Percentiles rank a stretch among this genome's conserved stretches.
Evolutionary conservation across 1,140 invertebrate species (phyloP).

Genomic region (Diuraphis noxia): DNA sequence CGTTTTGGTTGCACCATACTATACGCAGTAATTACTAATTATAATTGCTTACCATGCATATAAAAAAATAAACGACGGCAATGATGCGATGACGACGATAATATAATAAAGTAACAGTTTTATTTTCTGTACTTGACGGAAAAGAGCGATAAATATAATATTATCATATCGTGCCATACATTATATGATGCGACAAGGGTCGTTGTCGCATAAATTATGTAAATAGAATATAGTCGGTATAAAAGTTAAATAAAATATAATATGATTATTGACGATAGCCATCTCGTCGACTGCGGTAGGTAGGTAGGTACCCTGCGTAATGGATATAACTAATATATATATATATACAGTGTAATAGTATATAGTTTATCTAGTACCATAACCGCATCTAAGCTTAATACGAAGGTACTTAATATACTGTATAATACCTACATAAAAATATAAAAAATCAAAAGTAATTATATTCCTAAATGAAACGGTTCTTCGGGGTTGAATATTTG

Average conservation of each 20-base stretch:
- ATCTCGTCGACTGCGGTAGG: background rate
- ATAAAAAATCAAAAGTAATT: background rate
- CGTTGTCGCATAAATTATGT: background rate
- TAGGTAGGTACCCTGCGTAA: background rate
- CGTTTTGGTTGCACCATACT: background rate
- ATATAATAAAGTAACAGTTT: background rate
- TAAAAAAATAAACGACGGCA: background rate
- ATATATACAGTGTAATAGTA: too few species aligned
- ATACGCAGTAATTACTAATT: background rate
- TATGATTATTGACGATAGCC: background rate
- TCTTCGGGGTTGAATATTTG: background rate
- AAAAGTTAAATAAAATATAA: background rate
- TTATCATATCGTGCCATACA: background rate
- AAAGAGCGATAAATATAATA: background rate
- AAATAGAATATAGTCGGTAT: background rate
- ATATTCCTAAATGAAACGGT: background rate
- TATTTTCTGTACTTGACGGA: background rate
- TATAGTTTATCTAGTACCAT: background rate
- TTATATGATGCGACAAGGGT: background rate
- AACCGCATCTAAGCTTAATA: background rate
- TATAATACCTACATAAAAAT: background rate
- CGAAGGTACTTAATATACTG: background rate
- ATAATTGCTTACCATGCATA: background rate
- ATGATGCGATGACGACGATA: background rate
- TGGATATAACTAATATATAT: background rate